These are phyloP conservation scores for Brachyptera risi DNA, from an alignment of 2,888 invertebrate species.

Conservation along the genomic window DNA sequence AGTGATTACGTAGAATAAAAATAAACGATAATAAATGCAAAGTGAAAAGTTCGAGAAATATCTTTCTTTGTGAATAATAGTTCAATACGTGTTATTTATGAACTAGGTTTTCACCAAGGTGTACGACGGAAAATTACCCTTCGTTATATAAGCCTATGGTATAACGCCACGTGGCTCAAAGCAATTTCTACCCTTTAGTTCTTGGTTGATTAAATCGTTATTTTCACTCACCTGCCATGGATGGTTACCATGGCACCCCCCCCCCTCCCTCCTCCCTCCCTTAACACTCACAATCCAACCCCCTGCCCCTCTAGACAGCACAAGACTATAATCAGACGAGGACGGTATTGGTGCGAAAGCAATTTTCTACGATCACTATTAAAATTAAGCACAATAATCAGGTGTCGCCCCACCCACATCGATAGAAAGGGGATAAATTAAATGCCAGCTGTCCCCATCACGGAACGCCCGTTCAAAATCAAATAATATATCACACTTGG, in stretches of 20 bases:
- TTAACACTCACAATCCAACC: background rate
- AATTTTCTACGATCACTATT: constrained; percentile 31
- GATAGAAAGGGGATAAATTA: constrained; percentile 23
- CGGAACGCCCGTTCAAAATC: constrained; percentile 6
- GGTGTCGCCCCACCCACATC: constrained; percentile 29
- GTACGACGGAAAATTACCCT: no score
- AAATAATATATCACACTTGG: no score
- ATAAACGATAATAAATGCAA: no score
- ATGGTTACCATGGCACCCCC: constrained; percentile 26
- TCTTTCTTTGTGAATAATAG: no score
- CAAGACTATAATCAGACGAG: no score
- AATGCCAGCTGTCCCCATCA: constrained; percentile 30
- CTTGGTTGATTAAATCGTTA: constrained; percentile 19
- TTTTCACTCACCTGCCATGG: background rate
- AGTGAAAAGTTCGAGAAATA: no score
- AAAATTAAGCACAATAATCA: constrained; percentile 33
- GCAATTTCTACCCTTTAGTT: constrained; percentile 15
- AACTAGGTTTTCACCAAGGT: no score
- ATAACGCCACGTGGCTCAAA: background rate
- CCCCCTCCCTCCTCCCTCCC: constrained; percentile 12
- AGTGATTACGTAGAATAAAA: no score
- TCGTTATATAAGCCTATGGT: background rate
- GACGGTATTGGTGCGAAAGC: constrained; percentile 32
- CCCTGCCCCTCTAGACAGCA: no score
- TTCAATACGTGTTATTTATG: no score